Evolutionary conservation across 2,113 vertebrate genomes (phyloP), one percentile per base, ranked within the genome.

Genomic region (Rhombomys opimus): DNA sequence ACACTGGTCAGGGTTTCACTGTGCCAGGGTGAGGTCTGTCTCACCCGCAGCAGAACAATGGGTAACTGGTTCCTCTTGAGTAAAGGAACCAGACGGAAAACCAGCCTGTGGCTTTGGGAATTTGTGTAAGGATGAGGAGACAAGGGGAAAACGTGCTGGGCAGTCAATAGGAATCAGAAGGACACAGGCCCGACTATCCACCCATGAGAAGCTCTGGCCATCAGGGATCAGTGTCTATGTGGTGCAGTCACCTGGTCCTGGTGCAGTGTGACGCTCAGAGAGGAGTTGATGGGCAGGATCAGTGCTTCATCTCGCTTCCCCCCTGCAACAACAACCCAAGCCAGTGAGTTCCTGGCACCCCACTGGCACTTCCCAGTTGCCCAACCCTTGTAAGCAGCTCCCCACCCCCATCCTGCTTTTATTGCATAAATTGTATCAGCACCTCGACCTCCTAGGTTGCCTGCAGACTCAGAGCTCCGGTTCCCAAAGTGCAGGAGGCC

Each of bases 201-300:
- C 25, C 61, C 5, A 5, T 0, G 6, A 17, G 25, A 57, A 27
- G n/a, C 38, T 10, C 70, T 25, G 35, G 52, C 65, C 52, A 30
- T 25, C n/a, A n/a, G 30, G 77, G 46, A n/a, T 12, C 35, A 38
- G 63, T 14, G 38, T 52, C 27, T 20, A 1, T 2, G 30, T 0
- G 0, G 12, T 2, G n/a, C 22, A 84, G 97, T 81, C 2, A 99
- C 99, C 99, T 99, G 99, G 93, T 99, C 99, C 98, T 99, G 99
- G 98, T 99, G 99, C 96, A 99, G 94, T 0, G 99, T 99, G 84
- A 99, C 99, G 2, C 99, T 99, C 94, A 99, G 98, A 0, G 99
- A 99, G 17, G 99, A 99, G 98, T 99, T 99, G 91, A 99, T 99
- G 30, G 99, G 99, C 78, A 99, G 98, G 97, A 99, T 99, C 94